Base-by-base conservation (phyloP, 1,140 invertebrate species). In the Neomicropteryx cornuta region DNA sequence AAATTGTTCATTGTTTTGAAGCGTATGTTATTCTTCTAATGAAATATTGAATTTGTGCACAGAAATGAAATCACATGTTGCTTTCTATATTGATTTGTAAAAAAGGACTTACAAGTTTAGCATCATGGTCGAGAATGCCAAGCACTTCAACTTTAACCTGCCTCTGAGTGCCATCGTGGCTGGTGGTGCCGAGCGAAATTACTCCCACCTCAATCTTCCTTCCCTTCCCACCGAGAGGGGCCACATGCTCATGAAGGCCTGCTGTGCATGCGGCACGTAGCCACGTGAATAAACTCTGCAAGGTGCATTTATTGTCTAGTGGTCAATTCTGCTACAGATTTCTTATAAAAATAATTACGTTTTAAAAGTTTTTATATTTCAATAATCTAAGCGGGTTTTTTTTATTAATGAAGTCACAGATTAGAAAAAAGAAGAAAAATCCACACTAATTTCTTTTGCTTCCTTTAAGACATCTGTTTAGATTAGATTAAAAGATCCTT, bases 81-180 rank as follows among this genome's bases (percentile, higher is more conserved):
- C 23, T 27, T 8, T 27, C n/a, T 27, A 8, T 32, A 32, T 32
- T 32, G n/a, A 32, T 32, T n/a, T n/a, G n/a, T n/a, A n/a, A n/a
- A n/a, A n/a, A n/a, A n/a, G n/a, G n/a, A 53, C 57, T 53, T 35
- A 68, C 77, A 11, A 77, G 63, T 48, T 84, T 86, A n/a, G 73
- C 73, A 17, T 74, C 62, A 27, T 77, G 71, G 61, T 91, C 85
- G 18, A 87, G 66, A n/a, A 89, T 76, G 11, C 87, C 87, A 5
- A 92, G 63, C 18, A 92, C 86, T 64, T 92, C 87, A 5, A 92
- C 86, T 60, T 89, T 88, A 0, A 90, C 82, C 56, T 89, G 83
- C 33, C 84, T 70, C 45, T 83, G 76, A 27, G 79, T 76, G 5
- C 85, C 84, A 59, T 88, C 84, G 43, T 86, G 81, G 1, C 83